phyloP scores from a whole-genome alignment of 2,888 invertebrate genomes.

The Ichneumoninae sp. region DNA sequence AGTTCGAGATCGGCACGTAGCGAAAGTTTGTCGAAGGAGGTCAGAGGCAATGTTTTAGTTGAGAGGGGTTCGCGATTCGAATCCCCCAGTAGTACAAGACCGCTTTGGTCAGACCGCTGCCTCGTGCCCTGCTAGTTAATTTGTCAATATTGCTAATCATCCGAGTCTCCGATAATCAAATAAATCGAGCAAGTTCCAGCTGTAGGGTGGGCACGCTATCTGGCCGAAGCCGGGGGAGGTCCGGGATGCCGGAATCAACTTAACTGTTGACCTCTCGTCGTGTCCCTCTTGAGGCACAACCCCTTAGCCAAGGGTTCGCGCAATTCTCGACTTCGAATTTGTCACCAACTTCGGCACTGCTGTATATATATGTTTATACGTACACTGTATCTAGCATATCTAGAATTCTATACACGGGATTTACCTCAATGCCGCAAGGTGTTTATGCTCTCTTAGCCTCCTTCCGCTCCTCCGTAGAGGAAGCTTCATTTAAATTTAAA shows the following conservation, averaged over 20 bases:
- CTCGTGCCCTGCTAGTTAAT: constrained; percentile 69
- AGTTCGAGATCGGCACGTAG: constrained; percentile 1
- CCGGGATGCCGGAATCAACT: constrained; percentile 49
- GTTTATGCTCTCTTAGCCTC: background rate
- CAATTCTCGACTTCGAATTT: constrained; percentile 13
- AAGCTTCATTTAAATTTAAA: background rate
- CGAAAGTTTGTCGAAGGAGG: constrained; percentile 19
- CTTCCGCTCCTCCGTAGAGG: background rate
- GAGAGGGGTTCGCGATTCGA: background rate
- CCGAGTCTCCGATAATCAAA: constrained; percentile 75
- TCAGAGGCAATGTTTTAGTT: background rate
- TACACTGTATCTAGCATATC: background rate
- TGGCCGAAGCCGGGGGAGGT: constrained; percentile 8
- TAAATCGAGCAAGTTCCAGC: constrained; percentile 75
- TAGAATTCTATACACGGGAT: constrained; percentile 24
- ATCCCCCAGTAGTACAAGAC: constrained; percentile 29
- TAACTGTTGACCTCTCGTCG: constrained; percentile 43
- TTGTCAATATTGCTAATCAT: constrained; percentile 80
- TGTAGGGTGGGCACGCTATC: constrained; percentile 28
- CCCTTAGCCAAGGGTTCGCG: constrained; percentile 23
- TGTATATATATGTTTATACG: background rate
- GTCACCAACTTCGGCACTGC: constrained; percentile 4
- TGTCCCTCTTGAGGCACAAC: constrained; percentile 15
- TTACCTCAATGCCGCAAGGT: background rate
- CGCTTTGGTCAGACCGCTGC: constrained; percentile 8